Evolutionary conservation across 2,888 invertebrate species (phyloP).

Genomic region (Omphaloscelis lunosa): DNA sequence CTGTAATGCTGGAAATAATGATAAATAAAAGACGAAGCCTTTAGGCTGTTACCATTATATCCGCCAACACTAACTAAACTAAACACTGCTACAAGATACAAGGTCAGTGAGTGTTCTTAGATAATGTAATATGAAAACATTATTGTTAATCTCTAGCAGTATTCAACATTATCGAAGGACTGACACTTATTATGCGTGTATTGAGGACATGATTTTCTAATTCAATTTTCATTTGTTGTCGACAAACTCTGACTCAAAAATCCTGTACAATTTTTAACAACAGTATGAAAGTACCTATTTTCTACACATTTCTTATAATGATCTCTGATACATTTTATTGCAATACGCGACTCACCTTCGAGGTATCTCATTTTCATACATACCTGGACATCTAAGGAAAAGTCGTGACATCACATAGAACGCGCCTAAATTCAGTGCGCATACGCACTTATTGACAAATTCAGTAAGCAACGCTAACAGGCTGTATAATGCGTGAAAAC

Average conservation of each 20-base stretch:
- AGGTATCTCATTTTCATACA: conserved; percentile 56
- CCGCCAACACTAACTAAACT: background rate
- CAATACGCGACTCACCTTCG: conserved; percentile 48
- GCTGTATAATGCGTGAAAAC: conserved; percentile 65
- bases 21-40: background rate
- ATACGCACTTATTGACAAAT: conserved; percentile 65
- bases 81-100: background rate
- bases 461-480: conserved; percentile 65
- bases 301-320: conserved; percentile 36
- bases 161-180: background rate
- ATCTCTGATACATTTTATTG: conserved; percentile 57
- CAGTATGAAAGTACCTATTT: background rate
- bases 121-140: background rate
- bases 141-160: too few species aligned
- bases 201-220: too few species aligned
- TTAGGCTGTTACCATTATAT: background rate
- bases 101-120: background rate
- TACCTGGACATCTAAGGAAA: conserved; percentile 58
- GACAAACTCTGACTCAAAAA: background rate
- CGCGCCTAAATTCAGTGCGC: conserved; percentile 61
- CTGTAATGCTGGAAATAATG: background rate
- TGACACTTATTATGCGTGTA: background rate
- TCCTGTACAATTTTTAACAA: background rate
- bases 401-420: conserved; percentile 61
- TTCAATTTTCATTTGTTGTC: background rate